Evolutionary conservation across 1,140 invertebrate genomes (phyloP).

Genomic region (Hesperophylax magnus): DNA sequence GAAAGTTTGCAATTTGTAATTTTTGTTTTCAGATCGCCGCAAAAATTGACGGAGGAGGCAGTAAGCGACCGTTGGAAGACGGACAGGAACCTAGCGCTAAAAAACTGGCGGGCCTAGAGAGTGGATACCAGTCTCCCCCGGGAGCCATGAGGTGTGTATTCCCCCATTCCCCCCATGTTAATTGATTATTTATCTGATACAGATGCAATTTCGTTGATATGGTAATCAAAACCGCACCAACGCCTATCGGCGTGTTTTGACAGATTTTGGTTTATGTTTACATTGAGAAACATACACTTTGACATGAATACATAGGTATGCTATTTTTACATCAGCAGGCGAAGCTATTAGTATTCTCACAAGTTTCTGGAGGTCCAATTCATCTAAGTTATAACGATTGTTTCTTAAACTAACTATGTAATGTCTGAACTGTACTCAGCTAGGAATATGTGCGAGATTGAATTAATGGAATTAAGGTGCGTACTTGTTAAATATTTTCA

Average conservation of each 20-base stretch:
- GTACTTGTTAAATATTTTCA: background rate
- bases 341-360: no score
- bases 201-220: no score
- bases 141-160: conserved; percentile 53
- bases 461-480: conserved; percentile 52
- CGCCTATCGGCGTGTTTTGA: background rate
- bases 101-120: conserved; percentile 75
- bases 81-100: conserved; percentile 79
- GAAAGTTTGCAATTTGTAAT: conserved; percentile 42
- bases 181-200: conserved; percentile 60
- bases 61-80: conserved; percentile 84
- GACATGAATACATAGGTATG: no score
- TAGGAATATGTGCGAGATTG: no score
- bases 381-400: no score
- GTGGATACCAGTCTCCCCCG: conserved; percentile 61
- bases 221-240: no score
- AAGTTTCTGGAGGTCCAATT: no score
- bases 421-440: no score
- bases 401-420: no score
- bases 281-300: no score
- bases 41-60: conserved; percentile 83
- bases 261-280: background rate
- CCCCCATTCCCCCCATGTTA: conserved; percentile 55
- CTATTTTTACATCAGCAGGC: no score
- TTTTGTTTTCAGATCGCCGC: conserved; percentile 80